A percentile compares a stretch with the other conserved stretches of the same genome.
phyloP scores from a whole-genome alignment of 2,888 invertebrate species.

The Euplexia lucipara region DNA sequence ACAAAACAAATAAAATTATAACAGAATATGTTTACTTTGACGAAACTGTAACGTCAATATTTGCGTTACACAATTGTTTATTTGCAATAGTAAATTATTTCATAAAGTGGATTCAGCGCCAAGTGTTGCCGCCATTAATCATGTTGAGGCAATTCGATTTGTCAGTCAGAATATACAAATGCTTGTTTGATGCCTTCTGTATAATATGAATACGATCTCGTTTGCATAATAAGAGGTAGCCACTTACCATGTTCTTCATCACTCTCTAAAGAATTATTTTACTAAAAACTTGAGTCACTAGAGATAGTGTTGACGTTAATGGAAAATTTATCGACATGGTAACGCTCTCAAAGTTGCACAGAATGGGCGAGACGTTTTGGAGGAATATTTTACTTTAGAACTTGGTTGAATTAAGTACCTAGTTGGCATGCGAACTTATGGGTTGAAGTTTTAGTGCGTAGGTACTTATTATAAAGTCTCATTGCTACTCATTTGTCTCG shows the following conservation, averaged over 20 bases:
- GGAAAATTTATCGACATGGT: conserved; percentile 72
- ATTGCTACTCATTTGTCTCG: conserved; percentile 29
- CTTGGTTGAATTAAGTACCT: conserved; percentile 40
- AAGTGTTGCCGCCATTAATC: conserved; percentile 73
- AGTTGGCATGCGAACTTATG: conserved; percentile 56
- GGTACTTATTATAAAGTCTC: conserved; percentile 36
- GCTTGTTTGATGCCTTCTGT: conserved; percentile 52
- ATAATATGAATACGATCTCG: conserved; percentile 29
- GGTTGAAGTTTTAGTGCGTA: conserved; percentile 33
- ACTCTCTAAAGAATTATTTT: conserved; percentile 24
- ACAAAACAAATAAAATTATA: conserved; percentile 35
- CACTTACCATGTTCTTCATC: conserved; percentile 15
- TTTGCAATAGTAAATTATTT: conserved; percentile 56
- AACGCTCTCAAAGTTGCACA: conserved; percentile 67
- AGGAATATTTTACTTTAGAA: conserved; percentile 49
- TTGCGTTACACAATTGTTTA: conserved; percentile 48
- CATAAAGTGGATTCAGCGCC: conserved; percentile 67
- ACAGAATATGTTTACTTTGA: conserved; percentile 15
- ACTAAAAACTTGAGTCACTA: conserved; percentile 42
- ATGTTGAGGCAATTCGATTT: conserved; percentile 68
- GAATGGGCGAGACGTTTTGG: conserved; percentile 49
- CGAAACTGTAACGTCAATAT: conserved; percentile 34
- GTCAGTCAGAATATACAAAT: conserved; percentile 67
- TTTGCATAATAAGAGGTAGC: conserved; percentile 12
- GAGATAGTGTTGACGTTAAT: conserved; percentile 63